phyloP scores from a whole-genome alignment of 2,888 invertebrate species.

The Conops quadrifasciatus region DNA sequence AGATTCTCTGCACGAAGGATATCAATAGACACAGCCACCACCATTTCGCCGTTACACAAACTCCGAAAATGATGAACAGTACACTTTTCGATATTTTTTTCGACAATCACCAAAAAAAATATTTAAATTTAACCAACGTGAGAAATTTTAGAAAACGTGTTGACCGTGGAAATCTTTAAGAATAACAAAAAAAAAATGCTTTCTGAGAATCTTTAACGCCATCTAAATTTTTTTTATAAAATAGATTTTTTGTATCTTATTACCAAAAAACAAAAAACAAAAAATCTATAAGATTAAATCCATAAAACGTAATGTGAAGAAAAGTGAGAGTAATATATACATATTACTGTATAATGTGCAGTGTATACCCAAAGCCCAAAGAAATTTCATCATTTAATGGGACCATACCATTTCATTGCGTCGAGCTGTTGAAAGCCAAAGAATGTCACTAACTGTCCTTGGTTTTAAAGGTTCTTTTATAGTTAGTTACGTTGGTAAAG shows the following conservation, averaged over 20 bases:
- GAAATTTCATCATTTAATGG: too few species aligned
- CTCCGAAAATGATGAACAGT: slow-evolving; percentile 20
- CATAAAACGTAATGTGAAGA: too few species aligned
- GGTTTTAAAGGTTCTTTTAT: too few species aligned
- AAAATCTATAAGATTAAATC: too few species aligned
- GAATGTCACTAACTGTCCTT: too few species aligned
- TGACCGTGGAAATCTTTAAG: slow-evolving; percentile 2
- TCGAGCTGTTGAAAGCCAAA: too few species aligned
- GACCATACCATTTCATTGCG: too few species aligned
- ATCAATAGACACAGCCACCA: slow-evolving; percentile 19
- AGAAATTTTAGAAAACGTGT: neutral
- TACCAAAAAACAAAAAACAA: neutral
- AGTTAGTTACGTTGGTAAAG: too few species aligned
- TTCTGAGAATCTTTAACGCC: neutral
- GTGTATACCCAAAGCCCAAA: too few species aligned
- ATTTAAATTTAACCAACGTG: slow-evolving; percentile 30
- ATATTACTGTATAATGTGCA: too few species aligned
- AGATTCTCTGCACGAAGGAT: neutral
- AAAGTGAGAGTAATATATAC: too few species aligned
- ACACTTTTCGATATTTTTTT: slow-evolving; percentile 23
- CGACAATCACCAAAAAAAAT: slow-evolving; percentile 23
- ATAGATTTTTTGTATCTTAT: neutral
- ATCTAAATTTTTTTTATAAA: neutral
- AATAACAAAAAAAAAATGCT: slow-evolving; percentile 3
- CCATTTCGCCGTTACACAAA: slow-evolving; percentile 21